phyloP scores from a whole-genome alignment of 2,888 invertebrate genomes.

The Barypeithes pellucidus region DNA sequence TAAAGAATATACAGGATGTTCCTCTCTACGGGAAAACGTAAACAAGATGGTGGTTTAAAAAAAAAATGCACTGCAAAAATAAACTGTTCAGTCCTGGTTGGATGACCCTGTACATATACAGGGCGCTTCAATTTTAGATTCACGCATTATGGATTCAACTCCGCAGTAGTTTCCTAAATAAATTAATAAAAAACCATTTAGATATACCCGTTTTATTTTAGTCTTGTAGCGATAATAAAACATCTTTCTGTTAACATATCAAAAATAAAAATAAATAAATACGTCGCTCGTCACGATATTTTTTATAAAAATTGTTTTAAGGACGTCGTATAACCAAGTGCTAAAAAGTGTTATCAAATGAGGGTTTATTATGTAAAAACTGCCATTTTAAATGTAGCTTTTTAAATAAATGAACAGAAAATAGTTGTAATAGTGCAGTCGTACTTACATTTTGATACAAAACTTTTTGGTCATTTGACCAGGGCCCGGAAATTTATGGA shows the following conservation, averaged over 20 bases:
- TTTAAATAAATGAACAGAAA: conserved; percentile 27
- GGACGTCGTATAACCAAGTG: conserved; percentile 23
- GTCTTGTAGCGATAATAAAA: not conserved
- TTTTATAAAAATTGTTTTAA: conserved; percentile 9
- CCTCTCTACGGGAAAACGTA: too few relatives aligned
- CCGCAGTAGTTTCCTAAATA: too few relatives aligned
- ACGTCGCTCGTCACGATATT: not conserved
- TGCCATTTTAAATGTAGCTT: conserved; percentile 49
- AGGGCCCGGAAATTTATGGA: not conserved
- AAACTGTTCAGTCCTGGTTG: too few relatives aligned
- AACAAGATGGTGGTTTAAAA: too few relatives aligned
- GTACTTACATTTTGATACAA: conserved; percentile 41
- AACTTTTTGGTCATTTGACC: not conserved
- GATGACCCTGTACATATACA: too few relatives aligned
- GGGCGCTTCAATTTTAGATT: too few relatives aligned
- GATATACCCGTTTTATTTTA: not conserved
- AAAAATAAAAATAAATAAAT: conserved; percentile 10
- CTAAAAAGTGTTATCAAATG: conserved; percentile 30
- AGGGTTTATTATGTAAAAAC: conserved; percentile 37
- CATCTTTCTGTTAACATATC: conserved; percentile 30
- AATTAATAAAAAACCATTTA: too few relatives aligned
- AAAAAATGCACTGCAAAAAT: too few relatives aligned
- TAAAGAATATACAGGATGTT: too few relatives aligned
- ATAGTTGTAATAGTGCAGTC: conserved; percentile 32
- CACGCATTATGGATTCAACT: too few relatives aligned